These are phyloP conservation scores for Cyphomyrus discorhynchus DNA, from an alignment of 2,113 vertebrate species.

Conservation along the genomic window DNA sequence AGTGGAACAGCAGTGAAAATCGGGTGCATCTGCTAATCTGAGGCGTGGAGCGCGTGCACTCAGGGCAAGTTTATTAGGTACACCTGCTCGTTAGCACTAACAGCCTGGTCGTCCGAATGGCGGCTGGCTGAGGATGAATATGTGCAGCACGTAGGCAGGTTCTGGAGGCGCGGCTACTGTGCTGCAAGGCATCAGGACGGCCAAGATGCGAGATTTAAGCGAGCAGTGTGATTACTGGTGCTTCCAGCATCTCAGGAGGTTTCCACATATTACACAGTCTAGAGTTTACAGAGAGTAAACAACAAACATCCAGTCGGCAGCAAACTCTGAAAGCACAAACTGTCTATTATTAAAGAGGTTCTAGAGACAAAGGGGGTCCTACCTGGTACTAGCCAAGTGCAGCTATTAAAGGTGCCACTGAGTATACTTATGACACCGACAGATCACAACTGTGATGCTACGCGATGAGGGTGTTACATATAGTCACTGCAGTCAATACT, in stretches of 20 bases:
- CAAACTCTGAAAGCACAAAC: background rate
- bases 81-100: background rate
- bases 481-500: background rate
- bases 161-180: background rate
- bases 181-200: background rate
- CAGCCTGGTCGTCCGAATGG: background rate
- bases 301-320: background rate
- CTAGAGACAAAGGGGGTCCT: background rate
- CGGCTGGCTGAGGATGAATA: background rate
- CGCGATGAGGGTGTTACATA: background rate
- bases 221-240: background rate
- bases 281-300: background rate
- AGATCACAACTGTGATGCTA: background rate
- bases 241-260: background rate
- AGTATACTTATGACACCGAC: background rate
- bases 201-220: background rate
- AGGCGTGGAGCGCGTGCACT: background rate
- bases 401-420: background rate
- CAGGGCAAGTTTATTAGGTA: background rate
- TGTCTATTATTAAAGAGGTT: background rate
- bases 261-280: background rate
- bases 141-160: background rate
- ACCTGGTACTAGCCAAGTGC: background rate
- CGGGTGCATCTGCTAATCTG: conserved; percentile 35
- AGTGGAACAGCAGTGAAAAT: conserved; percentile 32